A percentile compares a stretch with the other conserved stretches of the same genome.
phyloP scores from a whole-genome alignment of 2,113 vertebrate genomes.

The Pyrgilauda ruficollis region DNA sequence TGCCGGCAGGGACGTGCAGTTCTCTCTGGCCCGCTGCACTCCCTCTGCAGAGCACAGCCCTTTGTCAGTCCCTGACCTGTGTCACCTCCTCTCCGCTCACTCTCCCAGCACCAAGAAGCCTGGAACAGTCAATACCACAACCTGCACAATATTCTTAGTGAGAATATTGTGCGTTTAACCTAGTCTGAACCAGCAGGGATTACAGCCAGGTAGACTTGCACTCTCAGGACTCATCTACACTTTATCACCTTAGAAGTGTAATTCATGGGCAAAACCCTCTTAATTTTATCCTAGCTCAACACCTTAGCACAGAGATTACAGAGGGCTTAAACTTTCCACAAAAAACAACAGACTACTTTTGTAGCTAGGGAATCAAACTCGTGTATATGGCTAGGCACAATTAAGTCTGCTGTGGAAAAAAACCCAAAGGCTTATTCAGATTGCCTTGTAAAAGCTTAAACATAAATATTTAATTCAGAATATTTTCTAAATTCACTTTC shows the following conservation, averaged over 20 bases:
- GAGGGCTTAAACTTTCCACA: not conserved
- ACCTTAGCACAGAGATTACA: not conserved
- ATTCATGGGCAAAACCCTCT: not conserved
- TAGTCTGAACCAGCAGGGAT: not conserved
- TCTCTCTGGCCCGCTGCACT: not conserved
- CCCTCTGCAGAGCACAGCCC: not conserved
- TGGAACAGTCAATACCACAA: not conserved
- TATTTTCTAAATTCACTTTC: conserved; percentile 61
- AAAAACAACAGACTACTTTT: not conserved
- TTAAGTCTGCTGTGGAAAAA: conserved; percentile 49
- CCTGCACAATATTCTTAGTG: too few relatives aligned
- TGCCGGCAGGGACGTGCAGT: not conserved
- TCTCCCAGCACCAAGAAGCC: not conserved
- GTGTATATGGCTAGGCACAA: conserved; percentile 29
- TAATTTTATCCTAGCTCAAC: not conserved
- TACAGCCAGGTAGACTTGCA: not conserved
- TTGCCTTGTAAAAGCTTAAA: conserved; percentile 58
- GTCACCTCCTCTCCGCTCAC: not conserved
- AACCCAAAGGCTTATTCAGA: conserved; percentile 44
- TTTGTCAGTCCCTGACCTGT: not conserved
- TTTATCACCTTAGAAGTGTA: not conserved
- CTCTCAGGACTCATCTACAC: not conserved
- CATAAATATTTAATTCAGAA: conserved; percentile 69
- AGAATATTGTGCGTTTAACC: not conserved
- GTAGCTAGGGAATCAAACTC: not conserved